Conservation (phyloP, 2,888 invertebrate species). For the Lottia gigantea region DNA sequence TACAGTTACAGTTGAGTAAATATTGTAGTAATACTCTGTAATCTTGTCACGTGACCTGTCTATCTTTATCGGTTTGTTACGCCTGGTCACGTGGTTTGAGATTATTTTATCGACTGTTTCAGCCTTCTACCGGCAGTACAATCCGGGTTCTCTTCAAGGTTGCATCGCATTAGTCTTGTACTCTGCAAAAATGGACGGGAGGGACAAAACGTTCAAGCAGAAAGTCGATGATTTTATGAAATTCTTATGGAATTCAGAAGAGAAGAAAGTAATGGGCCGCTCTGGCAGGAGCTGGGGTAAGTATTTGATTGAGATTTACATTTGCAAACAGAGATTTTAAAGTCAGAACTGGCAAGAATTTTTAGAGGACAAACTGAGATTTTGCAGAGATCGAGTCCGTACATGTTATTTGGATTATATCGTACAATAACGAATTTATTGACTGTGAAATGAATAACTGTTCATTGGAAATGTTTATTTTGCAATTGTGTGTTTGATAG, state of each 20-base stretch:
- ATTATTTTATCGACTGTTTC: conserved; percentile 12
- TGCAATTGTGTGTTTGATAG: too few relatives aligned
- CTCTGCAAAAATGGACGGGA: background rate
- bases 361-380: background rate
- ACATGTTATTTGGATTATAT: background rate
- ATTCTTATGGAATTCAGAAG: conserved; percentile 93
- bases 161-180: conserved; percentile 11
- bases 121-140: conserved; percentile 11
- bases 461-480: too few relatives aligned
- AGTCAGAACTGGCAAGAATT: background rate
- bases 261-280: conserved; percentile 89
- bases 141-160: conserved; percentile 20
- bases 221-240: conserved; percentile 39
- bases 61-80: background rate
- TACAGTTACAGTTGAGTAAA: too few relatives aligned
- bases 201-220: conserved; percentile 37
- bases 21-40: background rate
- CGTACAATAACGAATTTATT: background rate
- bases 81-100: background rate
- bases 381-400: background rate
- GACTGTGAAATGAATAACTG: background rate
- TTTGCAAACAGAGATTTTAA: background rate
- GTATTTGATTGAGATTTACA: conserved; percentile 24
- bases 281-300: conserved; percentile 87
- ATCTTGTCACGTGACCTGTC: background rate